Conservation (phyloP, 1,140 invertebrate genomes). For the Diorhabda sublineata region DNA sequence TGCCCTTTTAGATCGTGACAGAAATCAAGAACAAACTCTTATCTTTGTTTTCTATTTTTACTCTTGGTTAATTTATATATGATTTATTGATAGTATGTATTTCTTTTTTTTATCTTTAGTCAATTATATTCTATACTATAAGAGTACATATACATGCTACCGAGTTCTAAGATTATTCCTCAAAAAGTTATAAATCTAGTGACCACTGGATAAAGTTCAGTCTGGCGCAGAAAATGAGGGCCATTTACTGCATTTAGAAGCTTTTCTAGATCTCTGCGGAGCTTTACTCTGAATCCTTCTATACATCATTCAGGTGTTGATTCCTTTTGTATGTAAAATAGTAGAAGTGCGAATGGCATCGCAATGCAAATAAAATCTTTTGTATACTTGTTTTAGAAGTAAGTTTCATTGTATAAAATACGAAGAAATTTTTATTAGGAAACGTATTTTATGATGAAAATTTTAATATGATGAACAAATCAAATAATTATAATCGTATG, state of each 20-base stretch:
- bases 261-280: slow-evolving; percentile 4
- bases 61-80: too few relatives aligned
- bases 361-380: neutral
- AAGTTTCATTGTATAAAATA: too few relatives aligned
- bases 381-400: neutral
- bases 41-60: too few relatives aligned
- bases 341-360: neutral
- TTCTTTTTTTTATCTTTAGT: too few relatives aligned
- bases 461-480: too few relatives aligned
- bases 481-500: too few relatives aligned
- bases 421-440: too few relatives aligned
- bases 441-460: too few relatives aligned
- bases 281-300: slow-evolving; percentile 6
- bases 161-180: neutral
- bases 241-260: neutral
- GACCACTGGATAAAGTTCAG: slow-evolving; percentile 12
- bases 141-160: neutral
- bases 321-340: slow-evolving; percentile 2
- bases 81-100: too few relatives aligned
- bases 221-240: slow-evolving; percentile 7
- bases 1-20: too few relatives aligned
- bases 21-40: too few relatives aligned
- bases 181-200: slow-evolving; percentile 4
- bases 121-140: too few relatives aligned
- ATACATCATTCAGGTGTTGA: slow-evolving; percentile 8